These are phyloP conservation scores for Tenthredo livida DNA, from an alignment of 2,888 invertebrate species.

Conservation along the genomic window DNA sequence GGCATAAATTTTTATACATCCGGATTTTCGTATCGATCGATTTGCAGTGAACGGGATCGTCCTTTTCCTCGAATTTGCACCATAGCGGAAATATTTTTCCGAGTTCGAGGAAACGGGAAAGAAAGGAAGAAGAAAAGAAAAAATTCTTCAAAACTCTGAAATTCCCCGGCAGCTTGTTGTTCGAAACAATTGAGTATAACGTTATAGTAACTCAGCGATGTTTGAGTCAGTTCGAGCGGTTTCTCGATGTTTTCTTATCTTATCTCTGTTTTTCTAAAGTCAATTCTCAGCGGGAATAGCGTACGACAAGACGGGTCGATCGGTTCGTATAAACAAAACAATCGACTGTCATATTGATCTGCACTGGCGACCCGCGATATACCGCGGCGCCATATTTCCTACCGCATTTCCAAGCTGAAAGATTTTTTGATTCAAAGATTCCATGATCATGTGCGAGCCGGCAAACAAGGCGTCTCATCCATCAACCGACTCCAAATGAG, in stretches of 20 bases:
- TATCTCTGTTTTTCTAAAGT: slow-evolving; percentile 47
- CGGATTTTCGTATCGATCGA: not conserved
- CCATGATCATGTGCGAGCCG: not conserved
- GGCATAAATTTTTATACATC: not conserved
- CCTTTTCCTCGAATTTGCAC: not conserved
- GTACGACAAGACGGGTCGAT: not conserved
- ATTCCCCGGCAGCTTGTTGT: not conserved
- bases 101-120: not conserved
- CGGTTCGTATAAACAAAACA: slow-evolving; percentile 19
- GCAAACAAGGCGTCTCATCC: slow-evolving; percentile 48
- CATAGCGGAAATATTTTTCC: not conserved
- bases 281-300: not conserved
- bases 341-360: slow-evolving; percentile 33
- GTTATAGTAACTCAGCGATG: slow-evolving; percentile 6
- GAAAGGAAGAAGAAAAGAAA: not conserved
- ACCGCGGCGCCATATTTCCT: slow-evolving; percentile 22
- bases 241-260: slow-evolving; percentile 37
- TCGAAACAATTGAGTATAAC: not conserved
- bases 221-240: not conserved
- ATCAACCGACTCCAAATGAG: slow-evolving; percentile 54
- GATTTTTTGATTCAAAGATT: slow-evolving; percentile 44
- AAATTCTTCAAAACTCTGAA: not conserved
- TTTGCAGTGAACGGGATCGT: not conserved
- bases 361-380: not conserved
- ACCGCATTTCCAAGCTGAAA: not conserved